Base-by-base conservation (phyloP, 2,888 invertebrate genomes). In the Epicampocera succincta region DNA sequence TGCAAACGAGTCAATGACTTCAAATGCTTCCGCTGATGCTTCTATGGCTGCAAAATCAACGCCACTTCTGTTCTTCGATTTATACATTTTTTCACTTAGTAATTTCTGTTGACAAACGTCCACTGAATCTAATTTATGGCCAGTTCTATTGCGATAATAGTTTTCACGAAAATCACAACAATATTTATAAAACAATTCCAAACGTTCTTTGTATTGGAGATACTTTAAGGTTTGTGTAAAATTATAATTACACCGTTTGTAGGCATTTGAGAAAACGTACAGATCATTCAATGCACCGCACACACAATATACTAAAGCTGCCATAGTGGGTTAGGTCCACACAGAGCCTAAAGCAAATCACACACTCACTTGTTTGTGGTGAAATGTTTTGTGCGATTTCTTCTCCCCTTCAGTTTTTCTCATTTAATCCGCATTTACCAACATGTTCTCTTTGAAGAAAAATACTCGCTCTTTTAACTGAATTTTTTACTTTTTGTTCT, bases 11-110 rank as follows among this genome's bases (percentile, higher is more conserved):
- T 86, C 85, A 50, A 86, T 84, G 42, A 76, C 77, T 38, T 87
- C 87, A 42, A 83, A 84, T 15, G 84, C 84, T 60, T 86, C 85
- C 1, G 84, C 74, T 8, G 85, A 84, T 12, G 89, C 90, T 76
- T 90, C 90, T 38, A 87, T 82, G 58, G 89, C 88, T 48, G 86
- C 87, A 86, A 89, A 90, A 88, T 90, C 90, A 78, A 90, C 87
- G 63, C 85, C 86, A 56, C 63, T 72, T 71, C 84, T 82, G 33
- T 4, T 33, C 42, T 84, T 79, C 68, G 80, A 84, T 85, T 82
- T 82, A 68, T 82, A 77, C 71, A 66, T 74, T 40, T 58, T 75
- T 42, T 6, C 6, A 6, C 8, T 58, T 50, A 25, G 40, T n/a
- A 12, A 33, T 61, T 78, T 71, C 44, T 75, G 29, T 40, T 40